Conservation (phyloP, 2,113 vertebrate species). For the Poecilia latipinna region DNA sequence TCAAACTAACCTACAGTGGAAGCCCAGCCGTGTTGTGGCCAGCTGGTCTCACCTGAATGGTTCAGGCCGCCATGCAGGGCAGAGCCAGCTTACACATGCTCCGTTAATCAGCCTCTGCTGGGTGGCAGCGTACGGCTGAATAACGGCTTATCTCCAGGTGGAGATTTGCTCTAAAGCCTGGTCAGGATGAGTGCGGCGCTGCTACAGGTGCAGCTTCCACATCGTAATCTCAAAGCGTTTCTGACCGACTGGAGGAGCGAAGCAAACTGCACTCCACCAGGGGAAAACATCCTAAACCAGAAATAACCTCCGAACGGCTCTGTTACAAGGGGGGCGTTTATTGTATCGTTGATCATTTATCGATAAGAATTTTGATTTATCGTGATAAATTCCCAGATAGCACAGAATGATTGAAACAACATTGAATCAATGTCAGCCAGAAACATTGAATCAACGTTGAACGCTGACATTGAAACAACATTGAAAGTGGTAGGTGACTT, state of each 20-base stretch:
- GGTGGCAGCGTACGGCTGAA: conserved; percentile 63
- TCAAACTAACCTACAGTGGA: no score
- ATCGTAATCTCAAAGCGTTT: conserved; percentile 14
- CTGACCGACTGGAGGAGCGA: neutral
- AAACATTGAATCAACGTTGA: no score
- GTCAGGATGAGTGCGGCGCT: neutral
- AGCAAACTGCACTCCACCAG: neutral
- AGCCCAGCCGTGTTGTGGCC: no score
- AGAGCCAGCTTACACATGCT: conserved; percentile 43
- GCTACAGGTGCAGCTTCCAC: conserved; percentile 5
- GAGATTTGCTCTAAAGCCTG: conserved; percentile 32
- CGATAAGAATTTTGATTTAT: no score
- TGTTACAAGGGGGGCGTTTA: no score
- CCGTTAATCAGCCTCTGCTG: conserved; percentile 51
- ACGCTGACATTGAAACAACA: no score
- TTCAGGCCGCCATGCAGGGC: neutral
- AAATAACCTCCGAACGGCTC: neutral
- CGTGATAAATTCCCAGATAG: no score
- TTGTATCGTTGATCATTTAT: no score
- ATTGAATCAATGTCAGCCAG: no score
- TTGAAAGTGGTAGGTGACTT: no score
- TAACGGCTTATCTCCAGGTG: conserved; percentile 56
- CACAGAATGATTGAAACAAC: no score
- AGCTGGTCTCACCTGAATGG: conserved; percentile 2
- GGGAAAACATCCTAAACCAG: neutral